A percentile compares a stretch with the other conserved stretches of the same genome.
phyloP scores from a whole-genome alignment of 2,888 invertebrate species.

The Cosmorhoe ocellata region DNA sequence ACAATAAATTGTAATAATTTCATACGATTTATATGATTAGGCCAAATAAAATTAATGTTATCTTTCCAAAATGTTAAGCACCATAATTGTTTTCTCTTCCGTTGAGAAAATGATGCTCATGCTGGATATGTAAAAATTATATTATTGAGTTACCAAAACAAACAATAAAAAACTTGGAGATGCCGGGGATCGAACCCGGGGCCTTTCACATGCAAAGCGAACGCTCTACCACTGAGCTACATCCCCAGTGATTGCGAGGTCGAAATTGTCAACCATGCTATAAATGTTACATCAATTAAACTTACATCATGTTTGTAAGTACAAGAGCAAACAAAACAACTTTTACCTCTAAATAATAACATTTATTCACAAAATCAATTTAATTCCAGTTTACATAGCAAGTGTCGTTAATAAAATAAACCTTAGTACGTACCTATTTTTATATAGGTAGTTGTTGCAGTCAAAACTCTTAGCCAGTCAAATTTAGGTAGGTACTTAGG shows the following conservation, averaged over 20 bases:
- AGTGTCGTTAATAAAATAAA: not conserved
- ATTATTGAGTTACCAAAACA: not conserved
- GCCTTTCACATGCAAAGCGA: slow-evolving; percentile 99
- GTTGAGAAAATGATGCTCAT: too few relatives aligned
- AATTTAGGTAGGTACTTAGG: too few relatives aligned
- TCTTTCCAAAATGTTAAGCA: too few relatives aligned
- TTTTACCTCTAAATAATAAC: too few relatives aligned
- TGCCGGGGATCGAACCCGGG: slow-evolving; percentile 99
- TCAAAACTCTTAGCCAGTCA: too few relatives aligned
- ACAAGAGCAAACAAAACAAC: not conserved
- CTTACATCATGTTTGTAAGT: not conserved
- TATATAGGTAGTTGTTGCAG: too few relatives aligned
- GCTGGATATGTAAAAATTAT: too few relatives aligned
- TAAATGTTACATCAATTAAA: too few relatives aligned
- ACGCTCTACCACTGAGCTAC: slow-evolving; percentile 99
- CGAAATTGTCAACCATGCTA: not conserved
- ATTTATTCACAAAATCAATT: not conserved
- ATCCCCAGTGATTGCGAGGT: slow-evolving; percentile 80
- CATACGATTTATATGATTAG: too few relatives aligned
- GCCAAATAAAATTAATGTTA: too few relatives aligned
- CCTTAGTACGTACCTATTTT: slow-evolving; percentile 2
- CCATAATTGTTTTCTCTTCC: too few relatives aligned
- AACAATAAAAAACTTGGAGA: slow-evolving; percentile 82
- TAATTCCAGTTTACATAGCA: slow-evolving; percentile 1
- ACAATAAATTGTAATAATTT: too few relatives aligned